Evolutionary conservation across 2,113 vertebrate species (phyloP).

Genomic region (Stigmatopora nigra): DNA sequence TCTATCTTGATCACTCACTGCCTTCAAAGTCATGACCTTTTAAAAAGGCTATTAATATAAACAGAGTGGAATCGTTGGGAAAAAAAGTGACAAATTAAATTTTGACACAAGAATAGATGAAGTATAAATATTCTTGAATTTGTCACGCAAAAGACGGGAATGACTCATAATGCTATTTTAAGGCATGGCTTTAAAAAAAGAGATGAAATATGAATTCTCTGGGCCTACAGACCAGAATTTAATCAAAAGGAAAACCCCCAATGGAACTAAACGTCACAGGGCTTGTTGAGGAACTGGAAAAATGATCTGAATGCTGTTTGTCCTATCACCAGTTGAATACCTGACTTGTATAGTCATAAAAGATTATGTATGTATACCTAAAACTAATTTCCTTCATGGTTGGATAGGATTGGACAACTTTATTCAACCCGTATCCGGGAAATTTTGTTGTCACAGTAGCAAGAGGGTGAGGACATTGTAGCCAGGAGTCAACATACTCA

Average conservation of each 20-base stretch:
- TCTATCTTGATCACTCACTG: not conserved
- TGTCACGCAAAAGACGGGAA: not conserved
- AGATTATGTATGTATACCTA: not conserved
- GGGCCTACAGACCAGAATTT: not conserved
- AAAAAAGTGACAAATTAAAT: not conserved
- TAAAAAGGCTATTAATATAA: not conserved
- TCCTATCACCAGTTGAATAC: not conserved
- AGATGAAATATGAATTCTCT: not conserved
- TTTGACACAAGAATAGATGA: not conserved
- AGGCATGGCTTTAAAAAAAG: not conserved
- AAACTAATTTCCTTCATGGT: not conserved
- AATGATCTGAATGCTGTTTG: not conserved
- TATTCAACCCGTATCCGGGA: too few species aligned
- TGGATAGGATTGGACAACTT: too few species aligned
- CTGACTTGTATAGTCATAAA: not conserved
- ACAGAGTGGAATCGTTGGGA: not conserved
- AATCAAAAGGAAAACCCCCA: not conserved
- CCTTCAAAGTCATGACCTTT: not conserved
- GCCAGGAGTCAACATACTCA: too few species aligned
- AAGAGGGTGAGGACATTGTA: too few species aligned
- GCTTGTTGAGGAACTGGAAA: not conserved
- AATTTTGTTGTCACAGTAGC: too few species aligned
- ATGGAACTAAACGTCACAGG: not conserved
- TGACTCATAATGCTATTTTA: slow-evolving; percentile 1
- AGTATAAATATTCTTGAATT: not conserved